These are phyloP conservation scores for Drosophila lacertosa DNA, from an alignment of 1,140 invertebrate genomes.

Conservation along the genomic window DNA sequence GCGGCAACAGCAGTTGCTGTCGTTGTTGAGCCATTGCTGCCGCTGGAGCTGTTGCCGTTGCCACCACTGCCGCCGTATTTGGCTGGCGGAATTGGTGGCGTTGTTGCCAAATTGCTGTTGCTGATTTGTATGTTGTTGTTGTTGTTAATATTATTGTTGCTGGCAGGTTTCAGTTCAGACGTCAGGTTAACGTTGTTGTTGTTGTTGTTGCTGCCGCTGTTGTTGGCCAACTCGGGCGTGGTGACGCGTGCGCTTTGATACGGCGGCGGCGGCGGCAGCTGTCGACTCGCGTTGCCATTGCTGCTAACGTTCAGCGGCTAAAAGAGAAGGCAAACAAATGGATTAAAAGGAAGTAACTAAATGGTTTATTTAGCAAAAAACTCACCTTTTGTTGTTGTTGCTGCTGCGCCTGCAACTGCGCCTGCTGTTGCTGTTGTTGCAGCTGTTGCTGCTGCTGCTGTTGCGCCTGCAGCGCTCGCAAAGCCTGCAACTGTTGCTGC, in stretches of 20 bases:
- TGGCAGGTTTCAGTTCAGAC: constrained; percentile 35
- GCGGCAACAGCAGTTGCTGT: constrained; percentile 37
- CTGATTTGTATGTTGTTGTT: constrained; percentile 81
- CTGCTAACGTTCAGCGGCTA: constrained; percentile 82
- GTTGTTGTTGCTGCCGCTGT: constrained; percentile 63
- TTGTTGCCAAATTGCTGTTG: constrained; percentile 84
- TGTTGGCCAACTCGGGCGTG: constrained; percentile 48
- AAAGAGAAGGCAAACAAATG: constrained; percentile 34
- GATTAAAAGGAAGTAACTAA: not conserved
- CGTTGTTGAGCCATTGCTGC: constrained; percentile 64
- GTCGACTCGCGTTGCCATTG: constrained; percentile 81
- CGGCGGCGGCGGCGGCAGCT: constrained; percentile 89
- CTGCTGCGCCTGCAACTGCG: not conserved
- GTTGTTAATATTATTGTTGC: constrained; percentile 71
- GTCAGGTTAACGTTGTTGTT: constrained; percentile 36
- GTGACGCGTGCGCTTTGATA: constrained; percentile 84
- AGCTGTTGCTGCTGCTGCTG: constrained; percentile 39
- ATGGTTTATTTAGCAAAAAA: too few species aligned
- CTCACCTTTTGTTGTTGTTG: not conserved
- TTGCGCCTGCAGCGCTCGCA: constrained; percentile 27
- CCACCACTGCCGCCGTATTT: constrained; percentile 50
- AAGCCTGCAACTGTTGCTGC: constrained; percentile 45
- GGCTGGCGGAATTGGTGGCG: constrained; percentile 80
- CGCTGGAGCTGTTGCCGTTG: constrained; percentile 63
- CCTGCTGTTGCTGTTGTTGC: constrained; percentile 37